These are phyloP conservation scores for Gallinago media DNA, from an alignment of 2,113 vertebrate genomes.

Conservation along the genomic window DNA sequence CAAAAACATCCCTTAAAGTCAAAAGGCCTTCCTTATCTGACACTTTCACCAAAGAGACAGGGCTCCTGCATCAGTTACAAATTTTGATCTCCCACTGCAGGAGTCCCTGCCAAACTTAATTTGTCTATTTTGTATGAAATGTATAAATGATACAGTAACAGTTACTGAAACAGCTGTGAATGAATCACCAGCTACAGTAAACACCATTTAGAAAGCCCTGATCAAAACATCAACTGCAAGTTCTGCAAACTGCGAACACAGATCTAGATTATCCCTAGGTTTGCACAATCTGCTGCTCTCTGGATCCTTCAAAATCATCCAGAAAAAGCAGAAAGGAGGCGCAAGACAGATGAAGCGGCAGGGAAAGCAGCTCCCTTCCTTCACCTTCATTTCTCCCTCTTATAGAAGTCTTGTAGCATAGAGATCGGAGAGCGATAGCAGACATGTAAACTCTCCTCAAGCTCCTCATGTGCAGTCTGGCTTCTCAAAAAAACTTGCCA, in stretches of 20 bases:
- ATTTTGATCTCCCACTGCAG: background rate
- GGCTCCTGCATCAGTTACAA: background rate
- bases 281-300: background rate
- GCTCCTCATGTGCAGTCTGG: background rate
- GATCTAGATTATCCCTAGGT: background rate
- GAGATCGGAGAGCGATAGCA: background rate
- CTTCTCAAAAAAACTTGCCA: background rate
- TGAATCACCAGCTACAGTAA: slow-evolving; percentile 50
- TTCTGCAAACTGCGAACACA: background rate
- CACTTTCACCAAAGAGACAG: background rate
- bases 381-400: background rate
- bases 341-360: background rate
- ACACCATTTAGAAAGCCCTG: slow-evolving; percentile 24
- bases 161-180: slow-evolving; percentile 38
- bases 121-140: slow-evolving; percentile 13
- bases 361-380: background rate
- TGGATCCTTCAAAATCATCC: background rate
- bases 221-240: background rate
- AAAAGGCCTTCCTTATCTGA: background rate
- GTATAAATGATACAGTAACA: slow-evolving; percentile 25
- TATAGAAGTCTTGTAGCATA: background rate
- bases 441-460: background rate
- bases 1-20: background rate
- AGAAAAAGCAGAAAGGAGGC: background rate
- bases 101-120: slow-evolving; percentile 19